Evolutionary conservation across 2,888 invertebrate species (phyloP).

Genomic region (Leptinotarsa juncta): DNA sequence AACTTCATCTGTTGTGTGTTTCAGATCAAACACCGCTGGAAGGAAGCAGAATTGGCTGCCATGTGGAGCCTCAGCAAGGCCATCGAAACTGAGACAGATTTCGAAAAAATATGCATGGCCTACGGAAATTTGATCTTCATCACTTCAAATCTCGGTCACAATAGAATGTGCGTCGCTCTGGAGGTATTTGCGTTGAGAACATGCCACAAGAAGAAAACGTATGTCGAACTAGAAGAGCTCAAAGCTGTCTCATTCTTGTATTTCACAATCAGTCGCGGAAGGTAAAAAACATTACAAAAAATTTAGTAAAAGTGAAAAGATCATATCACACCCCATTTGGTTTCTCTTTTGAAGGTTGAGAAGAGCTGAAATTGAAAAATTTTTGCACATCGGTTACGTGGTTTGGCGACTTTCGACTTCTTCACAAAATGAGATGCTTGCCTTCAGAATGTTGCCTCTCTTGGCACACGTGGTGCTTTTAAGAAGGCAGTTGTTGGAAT

Average conservation of each 20-base stretch:
- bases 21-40: slow-evolving; percentile 59
- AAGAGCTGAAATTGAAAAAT: slow-evolving; percentile 60
- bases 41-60: slow-evolving; percentile 70
- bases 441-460: slow-evolving; percentile 61
- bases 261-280: slow-evolving; percentile 64
- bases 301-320: too few species aligned
- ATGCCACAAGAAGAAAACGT: slow-evolving; percentile 61
- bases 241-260: slow-evolving; percentile 65
- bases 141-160: slow-evolving; percentile 58
- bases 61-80: slow-evolving; percentile 71
- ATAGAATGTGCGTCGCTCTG: slow-evolving; percentile 55
- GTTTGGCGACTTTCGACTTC: slow-evolving; percentile 60
- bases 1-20: slow-evolving; percentile 17
- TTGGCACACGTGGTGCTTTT: slow-evolving; percentile 62
- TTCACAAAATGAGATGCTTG: slow-evolving; percentile 57
- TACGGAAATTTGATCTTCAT: slow-evolving; percentile 69
- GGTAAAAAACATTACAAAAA: slow-evolving; percentile 52
- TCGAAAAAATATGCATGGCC: slow-evolving; percentile 68
- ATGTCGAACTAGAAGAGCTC: slow-evolving; percentile 66
- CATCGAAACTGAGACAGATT: slow-evolving; percentile 68
- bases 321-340: background rate
- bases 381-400: slow-evolving; percentile 64
- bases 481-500: slow-evolving; percentile 62
- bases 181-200: slow-evolving; percentile 64
- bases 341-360: slow-evolving; percentile 50